Percentiles rank a stretch among this genome's conserved stretches.
These are phyloP conservation scores for Onychomys torridus DNA, from an alignment of 2,797 vertebrate species.

Conservation along the genomic window DNA sequence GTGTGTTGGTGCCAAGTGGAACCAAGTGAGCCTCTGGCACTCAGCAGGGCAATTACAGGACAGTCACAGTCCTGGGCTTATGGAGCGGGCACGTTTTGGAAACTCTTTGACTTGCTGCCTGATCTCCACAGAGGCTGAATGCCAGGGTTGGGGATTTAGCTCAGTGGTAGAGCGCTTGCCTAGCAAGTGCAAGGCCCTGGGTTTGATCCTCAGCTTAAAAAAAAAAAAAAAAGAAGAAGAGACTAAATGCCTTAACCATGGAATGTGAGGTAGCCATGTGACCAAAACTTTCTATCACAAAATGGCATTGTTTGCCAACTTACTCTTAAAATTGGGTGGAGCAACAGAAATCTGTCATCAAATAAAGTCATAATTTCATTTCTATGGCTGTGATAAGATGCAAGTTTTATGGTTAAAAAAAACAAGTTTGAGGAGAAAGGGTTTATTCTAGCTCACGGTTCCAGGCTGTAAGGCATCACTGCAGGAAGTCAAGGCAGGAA, in stretches of 20 bases:
- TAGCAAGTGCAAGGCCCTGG: no score
- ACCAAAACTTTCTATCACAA: background rate
- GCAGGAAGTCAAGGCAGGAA: background rate
- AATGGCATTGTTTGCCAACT: background rate
- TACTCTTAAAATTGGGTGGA: background rate
- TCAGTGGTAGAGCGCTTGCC: no score
- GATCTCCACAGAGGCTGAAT: background rate
- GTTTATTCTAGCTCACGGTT: background rate
- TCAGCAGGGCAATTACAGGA: background rate
- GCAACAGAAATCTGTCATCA: background rate
- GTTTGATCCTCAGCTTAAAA: no score
- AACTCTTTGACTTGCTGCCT: background rate
- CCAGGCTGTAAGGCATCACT: background rate
- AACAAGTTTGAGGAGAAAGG: background rate
- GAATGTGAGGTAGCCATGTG: background rate
- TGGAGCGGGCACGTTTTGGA: background rate
- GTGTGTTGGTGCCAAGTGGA: background rate
- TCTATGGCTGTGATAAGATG: background rate
- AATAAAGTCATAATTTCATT: background rate
- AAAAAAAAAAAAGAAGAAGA: no score
- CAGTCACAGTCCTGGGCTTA: background rate
- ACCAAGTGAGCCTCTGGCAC: background rate
- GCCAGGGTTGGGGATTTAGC: no score
- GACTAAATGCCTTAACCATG: background rate
- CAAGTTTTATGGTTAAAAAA: background rate